A percentile compares a stretch with the other conserved stretches of the same genome.
These are phyloP conservation scores for Cuculus canorus DNA, from an alignment of 2,797 vertebrate species.

Conservation along the genomic window DNA sequence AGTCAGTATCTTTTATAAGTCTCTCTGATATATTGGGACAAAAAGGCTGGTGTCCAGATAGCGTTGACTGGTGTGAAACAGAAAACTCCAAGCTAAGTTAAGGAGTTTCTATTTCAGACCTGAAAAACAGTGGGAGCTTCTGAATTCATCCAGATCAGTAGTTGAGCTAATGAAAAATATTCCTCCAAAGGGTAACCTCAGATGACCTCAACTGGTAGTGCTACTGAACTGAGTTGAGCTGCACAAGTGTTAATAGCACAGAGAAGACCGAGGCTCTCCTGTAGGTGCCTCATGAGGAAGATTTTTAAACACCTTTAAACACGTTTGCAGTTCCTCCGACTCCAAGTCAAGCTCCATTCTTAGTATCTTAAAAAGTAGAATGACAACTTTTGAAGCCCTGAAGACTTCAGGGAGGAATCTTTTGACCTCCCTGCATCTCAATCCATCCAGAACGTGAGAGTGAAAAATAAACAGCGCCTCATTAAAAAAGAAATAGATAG, in stretches of 20 bases:
- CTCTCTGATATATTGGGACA: not conserved
- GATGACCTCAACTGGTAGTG: not conserved
- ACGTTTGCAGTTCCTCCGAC: not conserved
- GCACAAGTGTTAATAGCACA: not conserved
- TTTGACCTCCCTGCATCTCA: conserved; percentile 52
- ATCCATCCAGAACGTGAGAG: conserved; percentile 48
- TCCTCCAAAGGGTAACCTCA: conserved; percentile 18
- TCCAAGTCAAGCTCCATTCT: not conserved
- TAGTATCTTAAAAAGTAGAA: not conserved
- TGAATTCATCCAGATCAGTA: not conserved
- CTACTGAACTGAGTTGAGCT: not conserved
- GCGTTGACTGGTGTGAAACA: not conserved
- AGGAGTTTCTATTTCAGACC: not conserved
- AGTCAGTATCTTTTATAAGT: not conserved
- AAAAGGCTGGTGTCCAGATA: not conserved
- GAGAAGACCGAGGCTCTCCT: not conserved
- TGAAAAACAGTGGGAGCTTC: not conserved
- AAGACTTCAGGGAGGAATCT: not conserved
- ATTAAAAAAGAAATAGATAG: conserved; percentile 60
- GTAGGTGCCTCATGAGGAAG: not conserved
- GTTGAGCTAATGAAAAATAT: not conserved
- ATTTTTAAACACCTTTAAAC: conserved; percentile 6
- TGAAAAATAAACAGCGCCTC: conserved; percentile 56
- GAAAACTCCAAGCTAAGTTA: not conserved
- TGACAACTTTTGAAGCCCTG: not conserved